These are phyloP conservation scores for Drosophila imparisetae DNA, from an alignment of 2,888 invertebrate species.

Conservation along the genomic window DNA sequence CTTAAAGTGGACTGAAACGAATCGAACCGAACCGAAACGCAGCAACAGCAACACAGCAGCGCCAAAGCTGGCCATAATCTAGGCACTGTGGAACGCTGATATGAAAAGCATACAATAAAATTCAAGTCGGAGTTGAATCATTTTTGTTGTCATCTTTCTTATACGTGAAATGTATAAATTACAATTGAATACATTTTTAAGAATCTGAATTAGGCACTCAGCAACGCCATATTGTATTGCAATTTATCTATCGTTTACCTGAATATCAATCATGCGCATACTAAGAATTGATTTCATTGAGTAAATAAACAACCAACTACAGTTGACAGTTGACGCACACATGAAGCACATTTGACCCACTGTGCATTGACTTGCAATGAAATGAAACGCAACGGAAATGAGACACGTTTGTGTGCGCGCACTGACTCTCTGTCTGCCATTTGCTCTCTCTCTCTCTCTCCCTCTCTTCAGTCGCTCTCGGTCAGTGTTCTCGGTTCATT, in stretches of 20 bases:
- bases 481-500: slow-evolving; percentile 54
- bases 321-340: too few relatives aligned
- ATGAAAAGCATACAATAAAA: background rate
- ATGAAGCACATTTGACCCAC: slow-evolving; percentile 13
- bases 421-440: slow-evolving; percentile 12
- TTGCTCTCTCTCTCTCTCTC: slow-evolving; percentile 1
- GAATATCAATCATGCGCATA: background rate
- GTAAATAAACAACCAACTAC: background rate
- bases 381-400: slow-evolving; percentile 69
- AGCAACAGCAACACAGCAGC: slow-evolving; percentile 40
- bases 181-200: background rate
- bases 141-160: background rate
- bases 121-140: background rate
- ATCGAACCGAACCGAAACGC: slow-evolving; percentile 61
- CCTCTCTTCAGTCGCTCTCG: slow-evolving; percentile 1
- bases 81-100: slow-evolving; percentile 33
- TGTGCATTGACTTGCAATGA: slow-evolving; percentile 45
- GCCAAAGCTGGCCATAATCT: slow-evolving; percentile 45
- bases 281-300: background rate
- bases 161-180: background rate
- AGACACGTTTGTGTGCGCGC: slow-evolving; percentile 33
- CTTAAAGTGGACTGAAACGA: slow-evolving; percentile 77
- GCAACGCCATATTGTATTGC: background rate
- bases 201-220: background rate
- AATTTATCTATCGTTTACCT: background rate